Conservation (phyloP, 2,888 invertebrate species). For the Zaprionus obscuricornis region DNA sequence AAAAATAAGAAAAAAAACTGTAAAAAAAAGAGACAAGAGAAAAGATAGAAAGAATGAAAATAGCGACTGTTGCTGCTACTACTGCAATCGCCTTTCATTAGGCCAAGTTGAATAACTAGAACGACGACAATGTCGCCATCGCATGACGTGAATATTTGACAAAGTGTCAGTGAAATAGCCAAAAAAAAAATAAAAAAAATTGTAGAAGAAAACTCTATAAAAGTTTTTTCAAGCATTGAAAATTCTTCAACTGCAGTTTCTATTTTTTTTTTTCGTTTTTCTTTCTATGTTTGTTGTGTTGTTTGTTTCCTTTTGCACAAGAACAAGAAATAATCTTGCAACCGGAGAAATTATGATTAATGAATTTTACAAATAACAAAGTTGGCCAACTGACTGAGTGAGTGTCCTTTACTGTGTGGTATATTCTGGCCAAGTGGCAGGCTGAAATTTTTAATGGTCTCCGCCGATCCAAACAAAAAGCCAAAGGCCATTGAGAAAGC, state of each 20-base stretch:
- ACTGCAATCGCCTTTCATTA: conserved; percentile 42
- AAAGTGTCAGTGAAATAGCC: conserved; percentile 28
- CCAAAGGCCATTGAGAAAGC: conserved; percentile 64
- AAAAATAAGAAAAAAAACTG: neutral
- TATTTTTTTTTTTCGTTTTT: too few relatives aligned
- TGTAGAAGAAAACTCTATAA: conserved; percentile 37
- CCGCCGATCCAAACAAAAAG: conserved; percentile 58
- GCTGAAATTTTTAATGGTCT: conserved; percentile 67
- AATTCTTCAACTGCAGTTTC: conserved; percentile 65
- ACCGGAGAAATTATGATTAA: conserved; percentile 67
- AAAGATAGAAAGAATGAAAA: neutral
- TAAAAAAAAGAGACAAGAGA: too few relatives aligned
- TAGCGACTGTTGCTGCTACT: conserved; percentile 31
- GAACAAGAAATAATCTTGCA: conserved; percentile 56
- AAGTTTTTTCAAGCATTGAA: conserved; percentile 62
- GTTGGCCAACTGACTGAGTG: conserved; percentile 49
- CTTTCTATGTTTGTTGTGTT: too few relatives aligned
- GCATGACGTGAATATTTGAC: conserved; percentile 66
- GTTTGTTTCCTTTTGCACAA: conserved; percentile 52
- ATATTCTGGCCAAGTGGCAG: conserved; percentile 58
- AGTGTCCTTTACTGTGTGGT: conserved; percentile 16
- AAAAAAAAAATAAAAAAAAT: conserved; percentile 7
- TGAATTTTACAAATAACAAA: conserved; percentile 50
- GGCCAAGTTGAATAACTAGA: conserved; percentile 57
- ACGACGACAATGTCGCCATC: too few relatives aligned